These are phyloP conservation scores for Chironomus riparius DNA, from an alignment of 2,888 invertebrate species.

Conservation along the genomic window DNA sequence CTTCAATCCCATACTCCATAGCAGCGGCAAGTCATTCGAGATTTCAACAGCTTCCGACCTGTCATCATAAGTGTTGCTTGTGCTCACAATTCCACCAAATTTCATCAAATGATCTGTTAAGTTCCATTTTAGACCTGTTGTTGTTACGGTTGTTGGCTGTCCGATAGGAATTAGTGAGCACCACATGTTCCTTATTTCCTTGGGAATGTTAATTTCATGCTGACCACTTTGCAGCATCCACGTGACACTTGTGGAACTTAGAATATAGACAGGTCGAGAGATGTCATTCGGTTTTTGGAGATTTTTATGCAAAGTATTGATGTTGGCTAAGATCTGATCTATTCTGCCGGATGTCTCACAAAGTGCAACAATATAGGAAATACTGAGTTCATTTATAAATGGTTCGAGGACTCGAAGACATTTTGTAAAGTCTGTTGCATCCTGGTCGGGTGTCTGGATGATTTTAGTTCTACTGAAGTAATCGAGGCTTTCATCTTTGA, in stretches of 20 bases:
- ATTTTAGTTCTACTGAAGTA: conserved; percentile 47
- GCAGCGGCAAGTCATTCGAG: conserved; percentile 51
- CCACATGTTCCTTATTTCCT: conserved; percentile 48
- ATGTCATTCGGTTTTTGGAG: conserved; percentile 30
- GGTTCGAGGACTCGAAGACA: conserved; percentile 55
- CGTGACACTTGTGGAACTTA: conserved; percentile 59
- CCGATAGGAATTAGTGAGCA: conserved; percentile 76
- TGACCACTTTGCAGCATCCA: conserved; percentile 66
- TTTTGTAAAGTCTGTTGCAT: conserved; percentile 84
- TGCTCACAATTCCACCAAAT: conserved; percentile 75
- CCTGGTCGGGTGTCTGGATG: conserved; percentile 68
- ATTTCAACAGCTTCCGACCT: conserved; percentile 50
- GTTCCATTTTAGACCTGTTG: conserved; percentile 82
- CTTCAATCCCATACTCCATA: conserved; percentile 66
- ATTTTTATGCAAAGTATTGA: conserved; percentile 61
- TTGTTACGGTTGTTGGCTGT: conserved; percentile 54
- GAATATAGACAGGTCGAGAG: conserved; percentile 45
- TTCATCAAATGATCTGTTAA: conserved; percentile 57
- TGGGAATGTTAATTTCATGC: conserved; percentile 58
- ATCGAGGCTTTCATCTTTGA: conserved; percentile 49
- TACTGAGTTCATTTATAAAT: conserved; percentile 42
- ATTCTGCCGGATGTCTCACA: conserved; percentile 65
- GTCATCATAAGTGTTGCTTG: conserved; percentile 68
- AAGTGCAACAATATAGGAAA: conserved; percentile 56
- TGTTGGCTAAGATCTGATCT: conserved; percentile 71